These are phyloP conservation scores for Scytalopus superciliaris DNA, from an alignment of 2,113 vertebrate genomes.

Conservation along the genomic window DNA sequence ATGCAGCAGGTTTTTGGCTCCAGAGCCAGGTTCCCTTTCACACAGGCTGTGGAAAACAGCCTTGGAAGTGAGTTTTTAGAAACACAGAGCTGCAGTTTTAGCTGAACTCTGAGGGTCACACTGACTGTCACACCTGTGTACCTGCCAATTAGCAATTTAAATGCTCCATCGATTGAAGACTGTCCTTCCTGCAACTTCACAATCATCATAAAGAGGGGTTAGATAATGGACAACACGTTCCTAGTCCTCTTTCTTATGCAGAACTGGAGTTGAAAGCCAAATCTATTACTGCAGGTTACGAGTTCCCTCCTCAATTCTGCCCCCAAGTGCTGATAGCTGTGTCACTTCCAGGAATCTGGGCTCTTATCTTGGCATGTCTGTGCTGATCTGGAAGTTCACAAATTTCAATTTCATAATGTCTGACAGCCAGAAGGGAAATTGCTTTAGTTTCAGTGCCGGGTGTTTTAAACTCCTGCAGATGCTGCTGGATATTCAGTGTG, in stretches of 20 bases:
- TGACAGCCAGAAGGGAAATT: not conserved
- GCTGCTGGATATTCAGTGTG: not conserved
- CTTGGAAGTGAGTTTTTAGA: not conserved
- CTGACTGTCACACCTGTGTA: not conserved
- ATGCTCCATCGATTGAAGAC: not conserved
- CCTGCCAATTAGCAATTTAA: slow-evolving; percentile 2
- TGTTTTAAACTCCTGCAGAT: not conserved
- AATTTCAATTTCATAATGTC: not conserved
- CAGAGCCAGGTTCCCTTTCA: not conserved
- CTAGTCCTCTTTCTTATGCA: not conserved
- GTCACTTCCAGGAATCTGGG: not conserved
- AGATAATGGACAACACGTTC: not conserved
- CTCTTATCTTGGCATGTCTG: not conserved
- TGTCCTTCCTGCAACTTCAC: not conserved
- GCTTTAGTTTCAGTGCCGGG: not conserved
- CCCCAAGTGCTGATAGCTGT: not conserved
- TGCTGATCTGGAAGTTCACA: not conserved
- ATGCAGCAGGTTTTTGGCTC: not conserved
- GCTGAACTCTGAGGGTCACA: not conserved
- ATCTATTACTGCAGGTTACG: not conserved
- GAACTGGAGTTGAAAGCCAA: not conserved
- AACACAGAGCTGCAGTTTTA: not conserved
- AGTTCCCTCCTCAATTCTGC: not conserved
- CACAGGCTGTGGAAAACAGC: not conserved
- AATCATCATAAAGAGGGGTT: not conserved